Conservation (phyloP, 2,888 invertebrate species). For the Hipparchia sbordonii region DNA sequence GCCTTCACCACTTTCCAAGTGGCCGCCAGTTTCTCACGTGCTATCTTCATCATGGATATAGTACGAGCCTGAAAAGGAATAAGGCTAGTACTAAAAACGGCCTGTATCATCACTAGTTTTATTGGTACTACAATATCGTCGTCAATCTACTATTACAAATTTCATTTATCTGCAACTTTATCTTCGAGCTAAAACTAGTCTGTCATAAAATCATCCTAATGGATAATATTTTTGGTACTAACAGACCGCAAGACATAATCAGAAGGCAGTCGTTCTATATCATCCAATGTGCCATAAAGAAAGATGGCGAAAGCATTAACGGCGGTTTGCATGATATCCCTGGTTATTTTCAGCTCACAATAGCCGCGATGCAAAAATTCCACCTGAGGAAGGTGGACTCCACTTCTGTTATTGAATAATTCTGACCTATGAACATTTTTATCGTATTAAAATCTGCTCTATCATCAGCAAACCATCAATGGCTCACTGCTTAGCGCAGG, state of each 20-base stretch:
- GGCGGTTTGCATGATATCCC: slow-evolving; percentile 73
- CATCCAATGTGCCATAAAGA: slow-evolving; percentile 55
- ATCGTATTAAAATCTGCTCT: background rate
- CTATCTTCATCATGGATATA: slow-evolving; percentile 72
- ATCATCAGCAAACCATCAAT: no score
- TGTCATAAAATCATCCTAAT: background rate
- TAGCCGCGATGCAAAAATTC: slow-evolving; percentile 60
- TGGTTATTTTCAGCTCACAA: slow-evolving; percentile 54
- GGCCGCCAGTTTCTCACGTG: slow-evolving; percentile 62
- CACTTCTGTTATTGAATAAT: slow-evolving; percentile 54
- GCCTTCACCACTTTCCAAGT: slow-evolving; percentile 66
- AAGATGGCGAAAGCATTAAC: slow-evolving; percentile 71
- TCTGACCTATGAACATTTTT: slow-evolving; percentile 54
- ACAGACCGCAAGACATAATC: slow-evolving; percentile 66
- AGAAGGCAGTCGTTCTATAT: slow-evolving; percentile 58
- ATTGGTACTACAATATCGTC: background rate
- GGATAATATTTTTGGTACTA: slow-evolving; percentile 39
- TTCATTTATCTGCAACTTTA: no score
- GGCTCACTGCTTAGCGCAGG: no score
- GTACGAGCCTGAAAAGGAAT: slow-evolving; percentile 58
- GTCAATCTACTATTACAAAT: no score
- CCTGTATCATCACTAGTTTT: no score
- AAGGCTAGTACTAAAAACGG: background rate
- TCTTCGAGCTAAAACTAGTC: no score
- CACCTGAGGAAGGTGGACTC: slow-evolving; percentile 58